Evolutionary conservation across 2,888 invertebrate species (phyloP), one percentile per base, ranked within the genome.

Genomic region (Ophioninae sp.): DNA sequence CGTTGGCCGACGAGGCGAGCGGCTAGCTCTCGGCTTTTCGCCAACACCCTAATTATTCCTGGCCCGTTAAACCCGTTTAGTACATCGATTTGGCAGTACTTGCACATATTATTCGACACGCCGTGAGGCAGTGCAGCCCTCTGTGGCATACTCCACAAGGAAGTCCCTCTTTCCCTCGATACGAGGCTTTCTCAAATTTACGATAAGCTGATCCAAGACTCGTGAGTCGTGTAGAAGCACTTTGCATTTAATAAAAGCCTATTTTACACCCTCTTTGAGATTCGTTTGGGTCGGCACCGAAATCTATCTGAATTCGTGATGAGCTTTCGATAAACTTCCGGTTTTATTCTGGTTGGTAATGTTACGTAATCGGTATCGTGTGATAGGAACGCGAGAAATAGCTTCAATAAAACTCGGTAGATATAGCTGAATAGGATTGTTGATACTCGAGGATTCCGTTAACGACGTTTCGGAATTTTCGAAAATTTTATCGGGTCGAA

Each of bases 11-110:
- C 87, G 85, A 85, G 17, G 76, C 67, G n/a, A 85, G 83, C 84
- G 86, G 85, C 79, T 69, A 79, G 83, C 81, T 83, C 88, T 91
- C 89, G 91, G 91, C 91, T 87, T 85, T 85, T 82, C 89, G 91
- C 91, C 92, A 92, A 90, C 87, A 90, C 87, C 88, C 90, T 91
- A 91, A 92, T 92, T 91, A 92, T 91, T 90, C 91, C 88, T 89
- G 88, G 88, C 86, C 89, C 90, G 90, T 91, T 91, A 88, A 91
- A 87, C 90, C 87, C 91, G 89, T 91, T 92, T 92, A 91, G 89
- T 88, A 87, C 89, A 91, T 91, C 89, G 90, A 90, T 90, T 91
- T 90, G 87, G 88, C 88, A 88, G 90, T 89, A 85, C 86, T 84
- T 83, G 86, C 87, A 51, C 86, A 89, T 88, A 90, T 88, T 90